Percentiles rank a stretch among this genome's conserved stretches.
These are phyloP conservation scores for Shinisaurus crocodilurus DNA, from an alignment of 2,113 vertebrate genomes.

Conservation along the genomic window DNA sequence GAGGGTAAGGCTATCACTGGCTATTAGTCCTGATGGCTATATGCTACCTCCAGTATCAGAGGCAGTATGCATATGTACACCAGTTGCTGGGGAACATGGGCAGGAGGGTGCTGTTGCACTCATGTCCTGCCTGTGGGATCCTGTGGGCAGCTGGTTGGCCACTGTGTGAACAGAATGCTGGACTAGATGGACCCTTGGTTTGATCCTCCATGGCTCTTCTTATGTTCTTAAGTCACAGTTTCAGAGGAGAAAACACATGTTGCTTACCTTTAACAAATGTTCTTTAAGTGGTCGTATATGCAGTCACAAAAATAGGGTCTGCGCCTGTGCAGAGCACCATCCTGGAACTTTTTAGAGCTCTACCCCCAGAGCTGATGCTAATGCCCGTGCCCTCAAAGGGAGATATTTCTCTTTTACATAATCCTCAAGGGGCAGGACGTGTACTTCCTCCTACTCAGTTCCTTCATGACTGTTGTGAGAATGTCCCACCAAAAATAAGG, in stretches of 20 bases:
- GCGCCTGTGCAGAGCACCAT: background rate
- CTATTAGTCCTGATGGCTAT: too few relatives aligned
- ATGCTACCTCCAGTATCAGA: too few relatives aligned
- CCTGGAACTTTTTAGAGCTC: background rate
- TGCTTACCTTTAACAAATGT: slow-evolving; percentile 1
- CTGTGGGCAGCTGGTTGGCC: too few relatives aligned
- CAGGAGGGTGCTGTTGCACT: too few relatives aligned
- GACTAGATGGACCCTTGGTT: too few relatives aligned
- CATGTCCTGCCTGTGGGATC: too few relatives aligned
- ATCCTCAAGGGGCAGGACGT: background rate
- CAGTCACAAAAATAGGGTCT: background rate
- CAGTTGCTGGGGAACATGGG: too few relatives aligned
- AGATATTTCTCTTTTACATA: slow-evolving; percentile 5
- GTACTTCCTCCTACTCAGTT: slow-evolving; percentile 1
- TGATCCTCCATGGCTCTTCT: too few relatives aligned
- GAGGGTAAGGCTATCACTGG: too few relatives aligned
- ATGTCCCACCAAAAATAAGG: slow-evolving; percentile 9
- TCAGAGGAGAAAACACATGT: background rate
- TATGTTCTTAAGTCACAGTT: too few relatives aligned
- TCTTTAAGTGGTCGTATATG: background rate
- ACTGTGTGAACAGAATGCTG: too few relatives aligned
- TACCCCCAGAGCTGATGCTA: background rate
- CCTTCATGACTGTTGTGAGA: background rate
- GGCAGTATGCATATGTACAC: too few relatives aligned
- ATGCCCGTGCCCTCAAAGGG: background rate